phyloP scores from a whole-genome alignment of 2,113 vertebrate species.

The Hippocampus guttulatus region DNA sequence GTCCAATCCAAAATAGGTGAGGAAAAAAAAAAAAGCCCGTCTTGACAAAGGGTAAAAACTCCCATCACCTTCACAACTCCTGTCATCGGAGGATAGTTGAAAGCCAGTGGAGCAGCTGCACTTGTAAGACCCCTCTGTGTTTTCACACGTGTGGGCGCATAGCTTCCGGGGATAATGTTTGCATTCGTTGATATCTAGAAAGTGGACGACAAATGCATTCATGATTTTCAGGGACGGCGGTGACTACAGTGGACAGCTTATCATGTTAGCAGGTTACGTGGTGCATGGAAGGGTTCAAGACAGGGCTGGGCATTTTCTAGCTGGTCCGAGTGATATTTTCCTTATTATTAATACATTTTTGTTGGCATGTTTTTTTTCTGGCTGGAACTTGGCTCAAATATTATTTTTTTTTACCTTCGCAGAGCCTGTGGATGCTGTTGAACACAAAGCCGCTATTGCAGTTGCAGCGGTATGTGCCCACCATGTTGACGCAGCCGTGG shows the following conservation, averaged over 20 bases:
- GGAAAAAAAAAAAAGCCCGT: background rate
- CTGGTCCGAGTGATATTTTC: too few relatives aligned
- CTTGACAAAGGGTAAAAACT: background rate
- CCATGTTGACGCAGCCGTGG: constrained; percentile 80
- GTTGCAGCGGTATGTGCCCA: constrained; percentile 85
- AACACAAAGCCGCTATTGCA: constrained; percentile 82
- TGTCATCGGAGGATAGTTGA: constrained; percentile 76
- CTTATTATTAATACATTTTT: too few relatives aligned
- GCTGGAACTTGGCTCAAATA: too few relatives aligned
- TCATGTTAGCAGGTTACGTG: too few relatives aligned
- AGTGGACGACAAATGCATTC: background rate
- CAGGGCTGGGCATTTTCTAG: too few relatives aligned
- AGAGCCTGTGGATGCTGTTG: constrained; percentile 78
- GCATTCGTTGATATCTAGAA: constrained; percentile 88
- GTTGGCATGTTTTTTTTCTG: too few relatives aligned
- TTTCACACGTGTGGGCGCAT: constrained; percentile 90
- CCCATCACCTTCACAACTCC: constrained; percentile 85
- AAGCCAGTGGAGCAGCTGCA: constrained; percentile 88
- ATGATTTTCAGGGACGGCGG: too few relatives aligned
- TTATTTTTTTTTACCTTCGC: constrained; percentile 75
- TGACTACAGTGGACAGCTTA: too few relatives aligned
- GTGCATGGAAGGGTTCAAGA: too few relatives aligned
- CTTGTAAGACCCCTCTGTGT: constrained; percentile 83
- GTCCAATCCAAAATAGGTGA: background rate
- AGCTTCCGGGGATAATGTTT: constrained; percentile 80